A percentile compares a stretch with the other conserved stretches of the same genome.
phyloP scores from a whole-genome alignment of 2,797 vertebrate genomes.

The Bradypus variegatus region DNA sequence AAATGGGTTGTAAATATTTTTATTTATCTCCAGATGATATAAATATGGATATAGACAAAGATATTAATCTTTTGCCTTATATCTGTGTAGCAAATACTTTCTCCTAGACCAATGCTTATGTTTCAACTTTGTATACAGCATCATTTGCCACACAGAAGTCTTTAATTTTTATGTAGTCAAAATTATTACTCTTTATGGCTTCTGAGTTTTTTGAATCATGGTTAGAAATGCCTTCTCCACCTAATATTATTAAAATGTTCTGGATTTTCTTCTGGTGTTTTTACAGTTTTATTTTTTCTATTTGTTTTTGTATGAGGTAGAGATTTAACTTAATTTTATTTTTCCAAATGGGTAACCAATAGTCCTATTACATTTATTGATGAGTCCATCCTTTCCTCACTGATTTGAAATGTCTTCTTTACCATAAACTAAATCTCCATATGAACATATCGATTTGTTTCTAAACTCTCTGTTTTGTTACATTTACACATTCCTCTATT shows the following conservation, averaged over 20 bases:
- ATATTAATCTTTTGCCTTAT: conserved; percentile 19
- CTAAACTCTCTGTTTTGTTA: conserved; percentile 39
- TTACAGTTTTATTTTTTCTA: conserved; percentile 26
- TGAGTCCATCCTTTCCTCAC: background rate
- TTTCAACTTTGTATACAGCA: conserved; percentile 35
- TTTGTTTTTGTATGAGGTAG: background rate
- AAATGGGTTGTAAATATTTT: conserved; percentile 11
- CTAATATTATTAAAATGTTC: conserved; percentile 34
- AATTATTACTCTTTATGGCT: conserved; percentile 31
- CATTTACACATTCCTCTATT: conserved; percentile 33
- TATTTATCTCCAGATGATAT: conserved; percentile 12
- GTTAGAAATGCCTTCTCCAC: conserved; percentile 7
- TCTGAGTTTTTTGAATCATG: conserved; percentile 24
- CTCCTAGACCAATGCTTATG: background rate
- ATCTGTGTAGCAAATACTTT: conserved; percentile 1
- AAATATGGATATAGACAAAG: background rate
- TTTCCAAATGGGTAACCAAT: background rate
- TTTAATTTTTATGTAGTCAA: conserved; percentile 13
- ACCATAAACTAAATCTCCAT: conserved; percentile 43
- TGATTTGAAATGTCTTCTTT: conserved; percentile 43
- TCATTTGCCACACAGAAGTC: conserved; percentile 24
- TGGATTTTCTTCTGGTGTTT: conserved; percentile 7
- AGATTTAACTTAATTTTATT: conserved; percentile 15
- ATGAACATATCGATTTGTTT: conserved; percentile 26
- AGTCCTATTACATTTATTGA: conserved; percentile 15